Base-by-base conservation (phyloP, 2,113 vertebrate species). In the Labrus mixtus region DNA sequence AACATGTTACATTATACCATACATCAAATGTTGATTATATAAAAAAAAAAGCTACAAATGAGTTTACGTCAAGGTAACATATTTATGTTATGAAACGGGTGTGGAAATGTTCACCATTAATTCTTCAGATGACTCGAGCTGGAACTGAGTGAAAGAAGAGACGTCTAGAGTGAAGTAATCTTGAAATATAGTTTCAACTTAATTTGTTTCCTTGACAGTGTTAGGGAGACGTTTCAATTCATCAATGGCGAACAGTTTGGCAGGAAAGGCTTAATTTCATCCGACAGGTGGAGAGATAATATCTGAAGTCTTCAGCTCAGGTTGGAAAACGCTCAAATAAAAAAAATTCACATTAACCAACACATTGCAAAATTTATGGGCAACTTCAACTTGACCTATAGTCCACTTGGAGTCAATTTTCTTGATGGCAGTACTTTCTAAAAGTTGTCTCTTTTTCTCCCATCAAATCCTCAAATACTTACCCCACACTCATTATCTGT, bases 181-280 rank as follows among this genome's bases (percentile, higher is more conserved):
- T 17, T 68, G 46, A 72, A 56, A 8, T 84, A 82, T 46, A 69
- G 61, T 79, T 77, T 82, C 16, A 79, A 76, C 73, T 85, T 84
- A 19, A 90, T 89, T 85, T 84, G 53, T 65, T 55, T 64, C 70
- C 48, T 83, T 87, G 83, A 79, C 79, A 85, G 82, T 79, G 69
- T 72, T 57, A 60, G 43, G 25, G 41, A 74, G 50, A 89, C 19
- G 45, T 76, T 72, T 80, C 15, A 68, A 81, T 90, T 87, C 85
- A 88, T 79, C 72, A 87, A 65, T 57, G 53, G 68, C 13, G 76
- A 89, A 81, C 22, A 58, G 61, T 65, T 56, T 59, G 17, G 67
- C 65, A 69, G 36, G 64, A 37, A 67, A 67, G 15, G 20, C n/a
- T 60, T 85, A 68, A 90, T 85, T 73, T 83, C 58, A 80, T 88